Base-by-base conservation (phyloP, 2,888 invertebrate species). In the Drosophila koepferae region DNA sequence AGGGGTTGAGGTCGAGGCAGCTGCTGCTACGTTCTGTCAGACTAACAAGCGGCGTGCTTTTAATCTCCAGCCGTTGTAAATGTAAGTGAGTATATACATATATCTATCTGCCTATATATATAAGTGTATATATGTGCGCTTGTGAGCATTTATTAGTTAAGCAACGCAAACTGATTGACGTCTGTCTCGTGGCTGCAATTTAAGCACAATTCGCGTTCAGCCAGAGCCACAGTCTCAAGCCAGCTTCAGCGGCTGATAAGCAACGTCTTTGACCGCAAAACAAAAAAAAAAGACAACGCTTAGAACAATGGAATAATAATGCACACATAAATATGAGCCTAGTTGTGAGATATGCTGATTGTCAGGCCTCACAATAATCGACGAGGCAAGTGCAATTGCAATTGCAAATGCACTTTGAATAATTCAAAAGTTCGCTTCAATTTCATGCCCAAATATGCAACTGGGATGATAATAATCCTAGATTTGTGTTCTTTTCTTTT, bases 151-250 rank as follows among this genome's bases (percentile, higher is more conserved):
- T 88, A 74, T 82, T 82, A 73, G 59, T 74, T 74, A 60, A 75
- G 80, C 77, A 74, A 86, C 89, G 85, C 90, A 86, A 86, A 90
- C 55, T 89, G 90, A 86, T 86, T 86, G 85, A 88, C 90, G 90
- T 86, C 62, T 88, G 88, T 62, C 85, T 90, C 90, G 85, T 86
- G 90, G 89, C 72, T 86, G 89, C 85, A 90, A 90, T 86, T 90
- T 86, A 90, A 90, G 83, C 86, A 89, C 86, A 90, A 80, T 74
- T 90, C 78, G 73, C 72, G 74, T 71, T 83, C 72, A 64, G 63
- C 59, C 48, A 34, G 58, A 43, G 31, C 31, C 34, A 28, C 41
- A 38, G 44, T 12, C 36, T 20, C 51, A 60, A 34, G 12, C 34
- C 51, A 18, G 43, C 56, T 14, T 16, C 14, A 38, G 8, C 55